Conservation (phyloP, 1,140 invertebrate species). For the Muscidifurax raptorellus region DNA sequence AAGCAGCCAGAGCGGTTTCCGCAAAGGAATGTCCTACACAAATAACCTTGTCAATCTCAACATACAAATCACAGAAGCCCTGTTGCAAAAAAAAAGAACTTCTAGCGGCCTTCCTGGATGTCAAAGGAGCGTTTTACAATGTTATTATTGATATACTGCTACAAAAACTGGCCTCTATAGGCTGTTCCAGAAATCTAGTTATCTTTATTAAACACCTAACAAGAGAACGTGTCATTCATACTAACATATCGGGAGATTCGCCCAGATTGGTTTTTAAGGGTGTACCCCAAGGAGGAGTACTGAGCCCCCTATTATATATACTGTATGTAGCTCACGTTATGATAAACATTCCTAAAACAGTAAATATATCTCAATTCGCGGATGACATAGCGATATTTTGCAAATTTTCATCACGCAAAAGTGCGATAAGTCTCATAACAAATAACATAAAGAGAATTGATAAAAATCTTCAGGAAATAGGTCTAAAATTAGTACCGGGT, state of each 20-base stretch:
- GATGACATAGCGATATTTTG: background rate
- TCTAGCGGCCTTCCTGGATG: slow-evolving; percentile 18
- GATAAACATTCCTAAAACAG: background rate
- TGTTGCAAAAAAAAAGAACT: background rate
- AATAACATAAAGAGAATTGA: background rate
- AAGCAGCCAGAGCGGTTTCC: no score
- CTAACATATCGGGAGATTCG: background rate
- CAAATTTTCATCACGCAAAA: background rate
- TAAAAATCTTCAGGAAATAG: background rate
- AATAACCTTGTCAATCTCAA: slow-evolving; percentile 5
- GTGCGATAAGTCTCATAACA: background rate
- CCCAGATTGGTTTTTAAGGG: background rate
- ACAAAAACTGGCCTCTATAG: background rate
- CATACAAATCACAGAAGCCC: background rate
- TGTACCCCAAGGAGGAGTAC: background rate
- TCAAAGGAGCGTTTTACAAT: background rate
- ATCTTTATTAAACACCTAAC: background rate
- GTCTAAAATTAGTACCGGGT: background rate
- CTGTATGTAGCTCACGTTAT: background rate
- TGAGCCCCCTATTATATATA: no score
- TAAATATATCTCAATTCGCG: background rate
- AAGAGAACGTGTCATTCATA: background rate
- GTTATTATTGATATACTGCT: no score
- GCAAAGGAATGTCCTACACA: no score
- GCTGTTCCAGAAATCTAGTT: background rate